These are phyloP conservation scores for Drosophila paranaensis DNA, from an alignment of 2,888 invertebrate genomes.

Conservation along the genomic window DNA sequence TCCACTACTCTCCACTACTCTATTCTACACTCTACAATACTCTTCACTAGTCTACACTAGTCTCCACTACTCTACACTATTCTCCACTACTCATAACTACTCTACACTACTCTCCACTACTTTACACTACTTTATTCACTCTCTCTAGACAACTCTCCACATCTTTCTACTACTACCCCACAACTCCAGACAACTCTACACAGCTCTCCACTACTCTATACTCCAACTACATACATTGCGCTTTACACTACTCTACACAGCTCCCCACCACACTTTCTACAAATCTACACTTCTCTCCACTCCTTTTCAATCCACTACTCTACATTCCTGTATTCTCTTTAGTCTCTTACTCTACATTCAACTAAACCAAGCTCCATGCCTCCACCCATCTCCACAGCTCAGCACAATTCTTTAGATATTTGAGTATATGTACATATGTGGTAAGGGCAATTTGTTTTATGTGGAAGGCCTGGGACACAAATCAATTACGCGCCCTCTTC, in stretches of 20 bases:
- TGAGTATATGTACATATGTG: conserved; percentile 3
- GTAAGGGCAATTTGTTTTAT: conserved; percentile 57
- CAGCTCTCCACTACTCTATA: background rate
- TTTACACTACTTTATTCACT: background rate
- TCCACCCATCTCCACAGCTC: background rate
- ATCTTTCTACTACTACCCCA: background rate
- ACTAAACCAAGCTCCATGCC: background rate
- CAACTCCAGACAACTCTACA: background rate
- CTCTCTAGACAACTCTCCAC: background rate
- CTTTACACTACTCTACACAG: too few relatives aligned
- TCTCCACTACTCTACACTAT: background rate
- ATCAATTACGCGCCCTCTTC: conserved; percentile 71
- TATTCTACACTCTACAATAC: background rate
- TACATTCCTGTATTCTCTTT: background rate
- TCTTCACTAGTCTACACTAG: background rate
- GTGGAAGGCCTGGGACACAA: conserved; percentile 60
- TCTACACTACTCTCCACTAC: conserved; percentile 1
- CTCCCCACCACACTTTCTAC: background rate
- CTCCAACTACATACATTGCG: too few relatives aligned
- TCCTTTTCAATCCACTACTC: background rate
- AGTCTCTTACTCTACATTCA: background rate
- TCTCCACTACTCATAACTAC: background rate
- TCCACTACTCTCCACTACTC: background rate
- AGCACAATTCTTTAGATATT: background rate
- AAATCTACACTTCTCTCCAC: background rate